Evolutionary conservation across 1,140 invertebrate genomes (phyloP).

Genomic region (Drosophila setifemur): DNA sequence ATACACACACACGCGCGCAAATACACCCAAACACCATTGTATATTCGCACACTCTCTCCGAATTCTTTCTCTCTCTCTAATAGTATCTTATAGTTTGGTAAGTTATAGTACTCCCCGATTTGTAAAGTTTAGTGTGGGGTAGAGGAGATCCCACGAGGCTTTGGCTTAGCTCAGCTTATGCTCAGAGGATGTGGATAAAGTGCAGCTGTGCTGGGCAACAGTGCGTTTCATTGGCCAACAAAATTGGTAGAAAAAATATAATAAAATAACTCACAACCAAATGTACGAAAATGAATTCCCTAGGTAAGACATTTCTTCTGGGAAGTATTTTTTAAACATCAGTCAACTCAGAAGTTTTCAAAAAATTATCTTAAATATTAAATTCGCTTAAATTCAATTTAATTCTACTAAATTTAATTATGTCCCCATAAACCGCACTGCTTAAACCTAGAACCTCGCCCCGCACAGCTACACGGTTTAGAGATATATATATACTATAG

Average conservation of each 20-base stretch:
- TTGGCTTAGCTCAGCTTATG: slow-evolving; percentile 17
- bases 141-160: slow-evolving; percentile 11
- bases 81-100: slow-evolving; percentile 6
- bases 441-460: neutral
- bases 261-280: no score
- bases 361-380: no score
- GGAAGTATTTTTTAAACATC: no score
- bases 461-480: slow-evolving; percentile 14
- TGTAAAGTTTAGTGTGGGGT: neutral
- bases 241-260: no score
- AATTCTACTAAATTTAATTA: no score
- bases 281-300: no score
- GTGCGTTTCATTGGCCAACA: neutral
- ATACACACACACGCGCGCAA: slow-evolving; percentile 35
- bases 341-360: no score
- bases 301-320: no score
- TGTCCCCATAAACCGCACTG: no score
- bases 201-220: neutral
- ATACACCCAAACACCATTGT: slow-evolving; percentile 36
- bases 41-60: slow-evolving; percentile 37
- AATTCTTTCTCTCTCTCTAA: neutral
- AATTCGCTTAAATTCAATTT: no score
- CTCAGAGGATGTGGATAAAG: no score
- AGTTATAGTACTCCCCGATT: neutral
- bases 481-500: neutral